Conservation (phyloP, 37 sponge, comb jelly and placozoan genomes). For the Bolinopsis microptera region DNA sequence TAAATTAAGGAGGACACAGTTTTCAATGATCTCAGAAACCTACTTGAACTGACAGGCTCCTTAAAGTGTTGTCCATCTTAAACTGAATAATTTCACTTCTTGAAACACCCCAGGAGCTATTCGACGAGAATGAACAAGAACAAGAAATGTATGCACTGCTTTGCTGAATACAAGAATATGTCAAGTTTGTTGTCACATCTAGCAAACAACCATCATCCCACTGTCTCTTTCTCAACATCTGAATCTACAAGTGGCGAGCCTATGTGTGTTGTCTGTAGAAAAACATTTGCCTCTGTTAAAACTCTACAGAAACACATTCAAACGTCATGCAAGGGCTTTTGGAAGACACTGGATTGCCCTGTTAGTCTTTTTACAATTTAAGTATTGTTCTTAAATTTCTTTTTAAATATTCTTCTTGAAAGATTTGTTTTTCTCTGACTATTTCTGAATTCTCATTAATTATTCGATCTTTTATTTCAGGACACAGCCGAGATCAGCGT, state of each 20-base stretch:
- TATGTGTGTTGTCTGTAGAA: slow-evolving; percentile 11
- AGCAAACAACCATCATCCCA: slow-evolving; percentile 23
- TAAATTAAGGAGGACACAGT: no score
- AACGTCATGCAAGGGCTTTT: not conserved
- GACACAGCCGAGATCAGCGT: no score
- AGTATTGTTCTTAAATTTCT: no score
- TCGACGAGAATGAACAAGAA: not conserved
- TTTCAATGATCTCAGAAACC: no score
- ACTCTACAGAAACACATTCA: not conserved
- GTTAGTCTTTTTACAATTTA: not conserved
- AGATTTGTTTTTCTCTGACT: no score
- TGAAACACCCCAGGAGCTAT: slow-evolving; percentile 1
- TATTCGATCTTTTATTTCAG: no score
- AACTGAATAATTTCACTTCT: no score
- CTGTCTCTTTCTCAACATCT: slow-evolving; percentile 28
- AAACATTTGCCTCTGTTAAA: not conserved
- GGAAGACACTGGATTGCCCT: not conserved
- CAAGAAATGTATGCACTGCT: slow-evolving; percentile 41
- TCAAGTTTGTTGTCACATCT: not conserved
- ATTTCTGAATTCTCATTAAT: no score
- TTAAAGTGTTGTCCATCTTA: no score
- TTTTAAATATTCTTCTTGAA: no score
- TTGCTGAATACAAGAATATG: not conserved
- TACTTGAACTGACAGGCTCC: no score
- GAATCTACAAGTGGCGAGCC: not conserved